Conservation (phyloP, 2,888 invertebrate species). For the Melieria crassipennis region DNA sequence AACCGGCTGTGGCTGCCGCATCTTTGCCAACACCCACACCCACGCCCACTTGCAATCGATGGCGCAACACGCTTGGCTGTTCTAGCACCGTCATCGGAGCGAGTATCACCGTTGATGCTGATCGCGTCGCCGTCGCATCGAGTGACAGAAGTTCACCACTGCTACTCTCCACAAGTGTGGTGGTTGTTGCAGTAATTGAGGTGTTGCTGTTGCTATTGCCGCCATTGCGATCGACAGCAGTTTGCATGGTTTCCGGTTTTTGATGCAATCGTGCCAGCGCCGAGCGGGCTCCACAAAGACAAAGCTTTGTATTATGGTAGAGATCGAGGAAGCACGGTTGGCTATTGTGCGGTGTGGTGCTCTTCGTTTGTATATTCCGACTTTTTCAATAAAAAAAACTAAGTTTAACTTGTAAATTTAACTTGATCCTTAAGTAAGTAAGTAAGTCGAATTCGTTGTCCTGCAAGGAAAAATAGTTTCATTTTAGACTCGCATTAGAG, state of each 20-base stretch:
- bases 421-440: too few species aligned
- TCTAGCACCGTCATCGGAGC: constrained; percentile 37
- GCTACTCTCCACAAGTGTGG: constrained; percentile 38
- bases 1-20: neutral
- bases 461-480: too few species aligned
- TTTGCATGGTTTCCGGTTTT: constrained; percentile 47
- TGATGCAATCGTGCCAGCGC: neutral
- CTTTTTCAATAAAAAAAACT: too few species aligned
- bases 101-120: constrained; percentile 48
- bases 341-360: too few species aligned
- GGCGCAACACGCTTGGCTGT: constrained; percentile 49
- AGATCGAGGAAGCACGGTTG: too few species aligned
- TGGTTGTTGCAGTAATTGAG: constrained; percentile 38
- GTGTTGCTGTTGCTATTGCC: constrained; percentile 44
- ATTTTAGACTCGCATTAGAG: too few species aligned
- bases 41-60: constrained; percentile 45
- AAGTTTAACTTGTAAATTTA: too few species aligned
- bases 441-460: too few species aligned
- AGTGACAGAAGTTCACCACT: constrained; percentile 41
- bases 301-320: too few species aligned
- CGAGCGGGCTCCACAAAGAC: too few species aligned
- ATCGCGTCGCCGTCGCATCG: constrained; percentile 30
- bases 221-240: constrained; percentile 53
- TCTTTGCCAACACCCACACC: constrained; percentile 16
- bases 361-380: too few species aligned